phyloP scores from a whole-genome alignment of 2,113 vertebrate species.

The Paralichthys olivaceus region DNA sequence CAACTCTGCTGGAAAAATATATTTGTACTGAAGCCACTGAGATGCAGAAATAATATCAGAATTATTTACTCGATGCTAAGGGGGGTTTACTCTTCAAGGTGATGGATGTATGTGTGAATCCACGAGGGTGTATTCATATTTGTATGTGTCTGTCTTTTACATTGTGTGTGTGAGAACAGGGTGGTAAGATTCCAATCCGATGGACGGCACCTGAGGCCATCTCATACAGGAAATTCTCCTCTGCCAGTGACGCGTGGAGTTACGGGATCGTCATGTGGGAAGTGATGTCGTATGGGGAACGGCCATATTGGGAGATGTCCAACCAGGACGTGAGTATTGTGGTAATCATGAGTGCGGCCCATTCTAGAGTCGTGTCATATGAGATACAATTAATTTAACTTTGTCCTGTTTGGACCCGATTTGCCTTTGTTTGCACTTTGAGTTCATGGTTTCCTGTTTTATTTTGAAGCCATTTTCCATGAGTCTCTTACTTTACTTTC shows the following conservation, averaged over 20 bases:
- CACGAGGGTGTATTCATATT: not conserved
- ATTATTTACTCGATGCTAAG: too few relatives aligned
- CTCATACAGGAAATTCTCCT: constrained; percentile 95
- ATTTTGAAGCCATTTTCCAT: too few relatives aligned
- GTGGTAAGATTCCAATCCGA: constrained; percentile 95
- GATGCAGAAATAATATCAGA: too few relatives aligned
- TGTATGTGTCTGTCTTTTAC: not conserved
- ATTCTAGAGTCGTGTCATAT: not conserved
- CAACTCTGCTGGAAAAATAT: too few relatives aligned
- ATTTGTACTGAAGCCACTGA: too few relatives aligned
- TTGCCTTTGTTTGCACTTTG: too few relatives aligned
- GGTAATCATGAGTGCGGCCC: not conserved
- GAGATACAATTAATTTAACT: too few relatives aligned
- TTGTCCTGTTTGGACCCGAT: too few relatives aligned
- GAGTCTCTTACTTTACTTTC: too few relatives aligned
- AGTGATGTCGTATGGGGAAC: constrained; percentile 96
- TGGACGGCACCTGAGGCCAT: constrained; percentile 97
- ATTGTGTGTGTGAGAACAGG: constrained; percentile 80
- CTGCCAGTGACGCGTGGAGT: constrained; percentile 94
- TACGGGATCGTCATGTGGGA: constrained; percentile 99
- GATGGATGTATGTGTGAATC: too few relatives aligned
- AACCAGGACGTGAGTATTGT: constrained; percentile 93
- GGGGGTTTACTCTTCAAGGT: too few relatives aligned
- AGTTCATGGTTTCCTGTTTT: too few relatives aligned
- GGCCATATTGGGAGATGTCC: constrained; percentile 98